Percentiles rank a stretch among this genome's conserved stretches.
Conservation (phyloP, 2,888 invertebrate species). For the Troides helena region DNA sequence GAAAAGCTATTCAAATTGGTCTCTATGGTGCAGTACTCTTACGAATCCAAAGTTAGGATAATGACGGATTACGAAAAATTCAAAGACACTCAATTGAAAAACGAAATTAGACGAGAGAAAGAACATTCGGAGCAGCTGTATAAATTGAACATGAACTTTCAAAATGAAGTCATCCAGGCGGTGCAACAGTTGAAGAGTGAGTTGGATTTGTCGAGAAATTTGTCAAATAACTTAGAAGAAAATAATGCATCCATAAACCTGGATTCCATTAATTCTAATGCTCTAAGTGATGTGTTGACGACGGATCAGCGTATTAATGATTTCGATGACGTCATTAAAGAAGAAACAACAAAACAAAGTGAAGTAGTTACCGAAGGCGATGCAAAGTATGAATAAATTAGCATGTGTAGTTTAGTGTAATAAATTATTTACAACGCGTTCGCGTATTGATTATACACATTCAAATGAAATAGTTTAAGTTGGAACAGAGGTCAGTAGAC, state of each 20-base stretch:
- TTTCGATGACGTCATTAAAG: conserved; percentile 6
- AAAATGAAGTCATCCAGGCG: conserved; percentile 70
- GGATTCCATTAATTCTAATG: conserved; percentile 59
- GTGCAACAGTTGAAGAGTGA: conserved; percentile 71
- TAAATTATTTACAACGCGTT: conserved; percentile 15
- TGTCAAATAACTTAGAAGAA: conserved; percentile 49
- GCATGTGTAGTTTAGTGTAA: conserved; percentile 15
- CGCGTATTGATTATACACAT: conserved; percentile 3
- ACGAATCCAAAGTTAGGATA: conserved; percentile 71
- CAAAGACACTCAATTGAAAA: conserved; percentile 68
- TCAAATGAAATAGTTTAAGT: background rate
- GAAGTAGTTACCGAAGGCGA: conserved; percentile 15
- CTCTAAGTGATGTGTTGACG: conserved; percentile 34
- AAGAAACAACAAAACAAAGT: conserved; percentile 1
- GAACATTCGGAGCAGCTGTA: conserved; percentile 73
- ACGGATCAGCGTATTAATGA: background rate
- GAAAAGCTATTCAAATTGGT: conserved; percentile 67
- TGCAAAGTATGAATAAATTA: conserved; percentile 26
- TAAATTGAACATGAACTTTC: conserved; percentile 72
- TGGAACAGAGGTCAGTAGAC: background rate
- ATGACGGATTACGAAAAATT: conserved; percentile 72
- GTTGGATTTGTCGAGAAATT: conserved; percentile 62
- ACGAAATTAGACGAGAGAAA: conserved; percentile 65
- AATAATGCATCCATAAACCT: conserved; percentile 37
- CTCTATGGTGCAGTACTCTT: conserved; percentile 72